Evolutionary conservation across 92 coral and sea anemone species (phyloP), one percentile per base, ranked within the genome.

Genomic region (Galaxea fascicularis): DNA sequence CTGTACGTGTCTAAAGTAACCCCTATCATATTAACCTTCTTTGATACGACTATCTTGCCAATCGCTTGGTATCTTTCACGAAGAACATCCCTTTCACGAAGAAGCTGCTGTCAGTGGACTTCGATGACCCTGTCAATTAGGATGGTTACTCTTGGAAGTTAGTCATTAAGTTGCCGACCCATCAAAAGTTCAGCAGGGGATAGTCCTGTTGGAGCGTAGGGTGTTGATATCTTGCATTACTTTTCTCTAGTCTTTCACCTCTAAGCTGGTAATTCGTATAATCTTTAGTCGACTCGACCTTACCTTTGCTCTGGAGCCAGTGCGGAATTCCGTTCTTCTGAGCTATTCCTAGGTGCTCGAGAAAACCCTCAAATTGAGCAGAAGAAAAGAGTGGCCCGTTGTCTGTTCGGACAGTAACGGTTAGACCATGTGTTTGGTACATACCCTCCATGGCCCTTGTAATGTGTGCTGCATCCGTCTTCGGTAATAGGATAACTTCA

Each of bases 351-450:
- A 76, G n/a, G 74, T 65, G 63, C 3, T 85, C 84, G 14, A 77
- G 78, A 78, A 78, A 85, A 3, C 67, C 27, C 65, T 74, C 16
- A 77, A 64, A n/a, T 24, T 85, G 16, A 29, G 25, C 65, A 21
- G 86, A 85, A 5, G 85, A 76, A 65, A 78, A 85, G 5, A 78
- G 77, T 12, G 89, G 89, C 8, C 78, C 89, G 65, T 76, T 85
- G 31, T 85, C 89, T 26, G 86, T 62, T 14, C 86, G 73, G 30
- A 84, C 91, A 87, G 14, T 89, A 71, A 13, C 68, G 28, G 93
- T 91, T 27, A 92, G 79, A 13, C 95, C 90, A 74, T 92, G 95
- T 56, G 92, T 86, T 58, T 63, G 68, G 90, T 90, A 90, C 63
- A 86, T 90, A 17, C 82, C 89, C 49, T 90, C 89, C 90, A 87